Percentiles rank a stretch among this genome's conserved stretches.
These are phyloP conservation scores for Brachionus sp. DNA, from an alignment of 1,140 invertebrate species.

Conservation along the genomic window DNA sequence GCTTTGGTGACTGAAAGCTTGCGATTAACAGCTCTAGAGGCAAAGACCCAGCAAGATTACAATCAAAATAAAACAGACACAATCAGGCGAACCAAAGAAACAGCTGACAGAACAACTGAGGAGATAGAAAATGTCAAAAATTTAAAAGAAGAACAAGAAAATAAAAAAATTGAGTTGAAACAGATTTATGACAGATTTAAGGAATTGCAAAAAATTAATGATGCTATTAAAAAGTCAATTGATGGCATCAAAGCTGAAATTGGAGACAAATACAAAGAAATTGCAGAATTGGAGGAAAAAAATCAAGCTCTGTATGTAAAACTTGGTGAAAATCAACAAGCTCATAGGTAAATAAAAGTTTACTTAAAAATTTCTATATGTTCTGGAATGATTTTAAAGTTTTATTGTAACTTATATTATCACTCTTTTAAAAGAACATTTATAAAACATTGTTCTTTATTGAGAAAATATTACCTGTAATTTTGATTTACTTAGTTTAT, in stretches of 20 bases:
- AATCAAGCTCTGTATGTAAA: neutral
- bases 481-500: too few relatives aligned
- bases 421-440: neutral
- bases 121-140: conserved; percentile 39
- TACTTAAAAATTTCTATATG: neutral
- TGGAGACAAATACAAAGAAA: conserved; percentile 40
- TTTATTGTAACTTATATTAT: too few relatives aligned
- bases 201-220: conserved; percentile 27
- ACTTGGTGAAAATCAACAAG: conserved; percentile 3
- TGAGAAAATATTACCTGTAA: too few relatives aligned
- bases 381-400: too few relatives aligned
- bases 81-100: conserved; percentile 23
- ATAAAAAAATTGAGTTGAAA: conserved; percentile 10
- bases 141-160: conserved; percentile 10
- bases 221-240: conserved; percentile 15
- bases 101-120: neutral
- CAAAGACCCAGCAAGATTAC: conserved; percentile 34
- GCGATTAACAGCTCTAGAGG: neutral
- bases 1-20: neutral
- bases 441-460: neutral
- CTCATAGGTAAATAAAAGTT: neutral
- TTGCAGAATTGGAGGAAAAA: conserved; percentile 15
- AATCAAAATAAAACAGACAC: conserved; percentile 32
- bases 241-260: conserved; percentile 18
- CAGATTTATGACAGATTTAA: conserved; percentile 43